These are phyloP conservation scores for Drosophila setosimentum DNA, from an alignment of 2,888 invertebrate species.

Conservation along the genomic window DNA sequence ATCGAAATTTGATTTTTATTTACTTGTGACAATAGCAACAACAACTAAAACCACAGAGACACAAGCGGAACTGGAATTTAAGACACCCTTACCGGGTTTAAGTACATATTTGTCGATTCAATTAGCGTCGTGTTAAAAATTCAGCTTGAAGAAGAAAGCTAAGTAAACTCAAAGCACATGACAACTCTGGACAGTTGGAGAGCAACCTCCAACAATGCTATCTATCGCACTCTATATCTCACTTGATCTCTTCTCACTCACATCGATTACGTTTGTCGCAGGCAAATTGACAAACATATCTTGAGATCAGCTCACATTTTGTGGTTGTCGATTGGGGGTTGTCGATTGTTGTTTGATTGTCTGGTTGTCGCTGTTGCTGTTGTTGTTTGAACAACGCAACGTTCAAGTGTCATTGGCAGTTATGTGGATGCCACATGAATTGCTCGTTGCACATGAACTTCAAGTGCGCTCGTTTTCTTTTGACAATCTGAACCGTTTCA, in stretches of 20 bases:
- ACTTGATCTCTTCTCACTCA: constrained; percentile 5
- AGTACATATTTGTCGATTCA: constrained; percentile 75
- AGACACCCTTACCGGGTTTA: constrained; percentile 38
- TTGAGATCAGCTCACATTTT: constrained; percentile 21
- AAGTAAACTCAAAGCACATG: constrained; percentile 28
- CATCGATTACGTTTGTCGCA: constrained; percentile 35
- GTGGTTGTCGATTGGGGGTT: constrained; percentile 18
- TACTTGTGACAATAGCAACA: constrained; percentile 28
- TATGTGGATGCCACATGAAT: constrained; percentile 31
- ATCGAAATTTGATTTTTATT: constrained; percentile 51
- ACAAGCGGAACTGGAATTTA: constrained; percentile 56
- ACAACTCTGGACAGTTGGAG: constrained; percentile 35
- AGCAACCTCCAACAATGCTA: constrained; percentile 13
- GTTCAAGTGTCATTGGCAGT: constrained; percentile 52
- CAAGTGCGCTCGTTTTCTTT: constrained; percentile 73
- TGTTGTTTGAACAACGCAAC: constrained; percentile 40
- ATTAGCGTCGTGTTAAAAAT: constrained; percentile 74
- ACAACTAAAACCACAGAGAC: constrained; percentile 5
- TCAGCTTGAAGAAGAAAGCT: constrained; percentile 52
- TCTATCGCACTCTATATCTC: too few relatives aligned
- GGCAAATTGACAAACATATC: constrained; percentile 40
- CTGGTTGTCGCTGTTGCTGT: constrained; percentile 18
- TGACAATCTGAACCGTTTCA: constrained; percentile 76
- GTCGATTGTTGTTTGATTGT: constrained; percentile 17
- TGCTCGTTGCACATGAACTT: constrained; percentile 64